Conservation (phyloP, 2,113 vertebrate species). For the Coracopsis vasa region DNA sequence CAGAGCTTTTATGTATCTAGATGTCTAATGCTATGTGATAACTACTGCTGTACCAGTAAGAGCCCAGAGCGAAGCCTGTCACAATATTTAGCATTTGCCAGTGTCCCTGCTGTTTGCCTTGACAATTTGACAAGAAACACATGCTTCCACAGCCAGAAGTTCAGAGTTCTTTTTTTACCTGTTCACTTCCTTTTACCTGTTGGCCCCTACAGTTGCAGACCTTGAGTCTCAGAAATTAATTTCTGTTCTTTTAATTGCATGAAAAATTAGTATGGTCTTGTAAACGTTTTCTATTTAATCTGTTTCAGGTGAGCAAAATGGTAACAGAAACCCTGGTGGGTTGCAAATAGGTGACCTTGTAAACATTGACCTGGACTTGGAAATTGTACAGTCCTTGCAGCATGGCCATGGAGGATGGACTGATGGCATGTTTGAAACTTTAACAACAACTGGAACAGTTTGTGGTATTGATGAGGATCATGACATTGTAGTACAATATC, state of each 20-base stretch:
- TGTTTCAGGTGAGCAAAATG: slow-evolving; percentile 93
- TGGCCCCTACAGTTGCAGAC: background rate
- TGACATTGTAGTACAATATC: slow-evolving; percentile 98
- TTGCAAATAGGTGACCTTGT: slow-evolving; percentile 97
- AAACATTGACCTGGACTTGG: slow-evolving; percentile 97
- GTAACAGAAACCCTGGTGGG: slow-evolving; percentile 96
- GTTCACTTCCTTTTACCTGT: background rate
- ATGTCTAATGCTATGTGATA: background rate
- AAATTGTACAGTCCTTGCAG: slow-evolving; percentile 98
- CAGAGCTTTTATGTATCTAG: background rate
- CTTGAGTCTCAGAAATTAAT: background rate
- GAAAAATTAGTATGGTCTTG: background rate
- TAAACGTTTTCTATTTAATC: background rate
- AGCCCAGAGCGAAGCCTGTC: background rate
- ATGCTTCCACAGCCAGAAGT: background rate
- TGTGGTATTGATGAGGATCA: slow-evolving; percentile 99
- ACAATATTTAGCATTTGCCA: background rate
- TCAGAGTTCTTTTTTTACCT: background rate
- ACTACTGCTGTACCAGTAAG: background rate
- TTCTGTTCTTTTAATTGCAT: background rate
- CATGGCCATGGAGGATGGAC: slow-evolving; percentile 99
- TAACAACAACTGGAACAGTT: slow-evolving; percentile 97
- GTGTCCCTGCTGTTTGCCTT: background rate
- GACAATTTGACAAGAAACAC: background rate
- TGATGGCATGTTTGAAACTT: slow-evolving; percentile 98